These are phyloP conservation scores for Apistogramma diplotaenia DNA, from an alignment of 2,113 vertebrate species.

Conservation along the genomic window DNA sequence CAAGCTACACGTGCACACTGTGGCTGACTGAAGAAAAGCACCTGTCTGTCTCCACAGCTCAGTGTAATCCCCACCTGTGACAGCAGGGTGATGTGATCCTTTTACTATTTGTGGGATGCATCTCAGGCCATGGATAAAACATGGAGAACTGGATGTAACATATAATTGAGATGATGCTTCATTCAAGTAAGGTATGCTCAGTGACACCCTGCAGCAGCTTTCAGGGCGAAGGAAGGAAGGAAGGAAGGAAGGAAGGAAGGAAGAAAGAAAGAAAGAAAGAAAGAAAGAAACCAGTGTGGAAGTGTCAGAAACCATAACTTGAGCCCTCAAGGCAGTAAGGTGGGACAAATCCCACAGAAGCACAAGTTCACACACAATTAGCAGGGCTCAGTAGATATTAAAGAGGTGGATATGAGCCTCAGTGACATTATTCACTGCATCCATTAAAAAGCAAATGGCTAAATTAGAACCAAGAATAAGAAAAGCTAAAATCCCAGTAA, in stretches of 20 bases:
- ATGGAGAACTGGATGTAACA: neutral
- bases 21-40: neutral
- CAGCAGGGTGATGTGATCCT: neutral
- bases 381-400: too few relatives aligned
- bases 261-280: neutral
- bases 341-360: too few relatives aligned
- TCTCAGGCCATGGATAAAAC: neutral
- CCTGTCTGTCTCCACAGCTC: neutral
- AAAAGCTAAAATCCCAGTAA: too few relatives aligned
- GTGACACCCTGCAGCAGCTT: neutral
- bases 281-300: neutral
- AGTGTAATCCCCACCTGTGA: neutral
- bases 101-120: neutral
- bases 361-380: too few relatives aligned
- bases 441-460: too few relatives aligned
- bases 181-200: neutral
- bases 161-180: neutral
- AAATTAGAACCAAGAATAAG: too few relatives aligned
- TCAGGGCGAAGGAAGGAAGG: neutral
- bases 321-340: too few relatives aligned
- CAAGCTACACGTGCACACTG: neutral
- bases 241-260: too few relatives aligned
- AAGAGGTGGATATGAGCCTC: too few relatives aligned
- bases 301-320: neutral
- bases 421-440: too few relatives aligned